phyloP scores from a whole-genome alignment of 1,140 invertebrate genomes.

The Micrasema longulum region DNA sequence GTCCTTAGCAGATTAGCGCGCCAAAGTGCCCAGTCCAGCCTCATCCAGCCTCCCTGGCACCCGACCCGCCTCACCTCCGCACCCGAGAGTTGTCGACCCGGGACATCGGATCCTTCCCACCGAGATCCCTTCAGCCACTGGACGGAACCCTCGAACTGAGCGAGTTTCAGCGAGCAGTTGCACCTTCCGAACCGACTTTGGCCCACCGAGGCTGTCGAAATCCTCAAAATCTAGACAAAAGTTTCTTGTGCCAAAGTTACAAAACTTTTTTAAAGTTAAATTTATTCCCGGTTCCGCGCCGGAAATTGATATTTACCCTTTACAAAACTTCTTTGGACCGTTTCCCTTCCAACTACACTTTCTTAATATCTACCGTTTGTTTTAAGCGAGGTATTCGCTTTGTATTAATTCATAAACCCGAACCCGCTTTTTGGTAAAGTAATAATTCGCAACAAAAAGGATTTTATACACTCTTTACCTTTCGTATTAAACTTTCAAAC shows the following conservation, averaged over 20 bases:
- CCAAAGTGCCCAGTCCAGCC: conserved; percentile 25
- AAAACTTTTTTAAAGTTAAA: conserved; percentile 37
- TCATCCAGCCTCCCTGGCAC: conserved; percentile 25
- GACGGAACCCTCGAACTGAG: neutral
- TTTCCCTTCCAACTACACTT: neutral
- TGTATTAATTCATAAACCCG: conserved; percentile 18
- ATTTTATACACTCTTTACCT: conserved; percentile 18
- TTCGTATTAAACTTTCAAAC: conserved; percentile 28
- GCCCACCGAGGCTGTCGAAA: conserved; percentile 3
- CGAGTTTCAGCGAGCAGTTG: conserved; percentile 9
- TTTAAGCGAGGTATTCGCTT: neutral
- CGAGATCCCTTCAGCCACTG: neutral
- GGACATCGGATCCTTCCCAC: neutral
- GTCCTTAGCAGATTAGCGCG: conserved; percentile 25
- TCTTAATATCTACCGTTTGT: conserved; percentile 10
- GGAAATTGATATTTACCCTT: conserved; percentile 21
- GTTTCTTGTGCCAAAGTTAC: conserved; percentile 24
- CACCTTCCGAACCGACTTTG: neutral
- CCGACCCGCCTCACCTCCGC: conserved; percentile 11
- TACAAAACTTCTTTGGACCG: neutral
- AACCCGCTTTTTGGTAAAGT: neutral
- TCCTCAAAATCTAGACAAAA: conserved; percentile 1
- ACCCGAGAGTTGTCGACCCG: too few species aligned
- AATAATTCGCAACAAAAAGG: neutral
- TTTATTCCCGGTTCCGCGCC: conserved; percentile 2